These are phyloP conservation scores for Drosophila paramelanica DNA, from an alignment of 2,888 invertebrate genomes.

Conservation along the genomic window DNA sequence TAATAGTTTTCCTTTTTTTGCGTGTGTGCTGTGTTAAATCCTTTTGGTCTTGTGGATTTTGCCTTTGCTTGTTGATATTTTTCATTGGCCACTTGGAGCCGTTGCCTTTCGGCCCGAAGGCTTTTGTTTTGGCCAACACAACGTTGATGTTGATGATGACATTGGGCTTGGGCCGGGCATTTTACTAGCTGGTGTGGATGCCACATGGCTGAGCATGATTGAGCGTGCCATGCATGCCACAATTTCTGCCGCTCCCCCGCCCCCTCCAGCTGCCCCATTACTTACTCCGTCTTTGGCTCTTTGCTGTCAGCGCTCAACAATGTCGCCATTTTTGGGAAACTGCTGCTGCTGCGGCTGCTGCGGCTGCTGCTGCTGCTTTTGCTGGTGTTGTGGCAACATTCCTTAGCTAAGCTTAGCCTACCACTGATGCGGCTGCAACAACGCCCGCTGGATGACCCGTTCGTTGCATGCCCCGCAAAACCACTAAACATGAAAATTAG, in stretches of 20 bases:
- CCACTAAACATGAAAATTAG: constrained; percentile 69
- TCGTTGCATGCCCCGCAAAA: constrained; percentile 21
- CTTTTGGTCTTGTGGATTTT: constrained; percentile 57
- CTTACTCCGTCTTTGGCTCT: not conserved
- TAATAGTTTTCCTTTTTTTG: constrained; percentile 49
- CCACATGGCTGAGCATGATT: constrained; percentile 59
- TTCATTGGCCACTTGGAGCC: constrained; percentile 57
- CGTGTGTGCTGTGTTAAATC: constrained; percentile 50
- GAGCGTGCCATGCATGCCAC: constrained; percentile 50
- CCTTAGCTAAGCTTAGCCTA: not conserved
- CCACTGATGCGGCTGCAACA: constrained; percentile 8
- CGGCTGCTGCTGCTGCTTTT: constrained; percentile 5
- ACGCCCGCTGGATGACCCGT: not conserved
- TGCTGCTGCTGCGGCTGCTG: constrained; percentile 26
- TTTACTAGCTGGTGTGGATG: constrained; percentile 33
- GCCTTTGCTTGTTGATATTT: constrained; percentile 58
- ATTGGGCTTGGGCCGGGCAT: constrained; percentile 25
- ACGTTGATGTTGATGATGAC: constrained; percentile 48
- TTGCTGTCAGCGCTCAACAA: constrained; percentile 43
- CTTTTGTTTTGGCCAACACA: constrained; percentile 44
- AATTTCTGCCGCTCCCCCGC: constrained; percentile 1
- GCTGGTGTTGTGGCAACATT: constrained; percentile 23
- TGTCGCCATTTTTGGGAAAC: constrained; percentile 61
- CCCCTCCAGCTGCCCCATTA: not conserved
- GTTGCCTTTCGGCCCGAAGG: constrained; percentile 31